These are phyloP conservation scores for Leptopilina myrica DNA, from an alignment of 2,888 invertebrate species.

Conservation along the genomic window DNA sequence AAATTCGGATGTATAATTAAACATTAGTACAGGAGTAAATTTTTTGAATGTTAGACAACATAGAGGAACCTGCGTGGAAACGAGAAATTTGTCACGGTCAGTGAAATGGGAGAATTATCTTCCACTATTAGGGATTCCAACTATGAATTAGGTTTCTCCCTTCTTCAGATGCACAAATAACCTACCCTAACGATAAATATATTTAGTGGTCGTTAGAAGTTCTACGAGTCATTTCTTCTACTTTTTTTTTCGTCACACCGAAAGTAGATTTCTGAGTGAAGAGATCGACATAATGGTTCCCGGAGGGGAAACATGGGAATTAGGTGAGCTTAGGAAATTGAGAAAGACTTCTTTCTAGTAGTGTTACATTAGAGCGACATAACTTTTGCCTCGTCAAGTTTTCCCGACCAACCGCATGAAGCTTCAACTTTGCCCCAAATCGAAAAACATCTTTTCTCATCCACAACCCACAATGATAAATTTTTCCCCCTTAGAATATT, in stretches of 20 bases:
- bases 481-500: background rate
- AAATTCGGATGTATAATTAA: too few relatives aligned
- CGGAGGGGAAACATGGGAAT: conserved; percentile 28
- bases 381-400: conserved; percentile 13
- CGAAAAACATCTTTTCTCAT: conserved; percentile 41
- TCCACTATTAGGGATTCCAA: background rate
- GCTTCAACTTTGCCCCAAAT: conserved; percentile 43
- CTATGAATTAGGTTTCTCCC: conserved; percentile 67
- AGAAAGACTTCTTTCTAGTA: conserved; percentile 24
- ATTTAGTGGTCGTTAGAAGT: conserved; percentile 65
- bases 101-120: too few relatives aligned
- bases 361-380: conserved; percentile 26
- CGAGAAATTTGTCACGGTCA: too few relatives aligned
- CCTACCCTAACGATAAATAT: conserved; percentile 71
- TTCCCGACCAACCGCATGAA: conserved; percentile 48
- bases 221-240: conserved; percentile 8
- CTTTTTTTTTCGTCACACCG: conserved; percentile 9
- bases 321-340: conserved; percentile 30
- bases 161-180: conserved; percentile 48
- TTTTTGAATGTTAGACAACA: too few relatives aligned
- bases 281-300: conserved; percentile 19
- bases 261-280: conserved; percentile 18
- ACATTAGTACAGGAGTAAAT: too few relatives aligned
- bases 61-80: too few relatives aligned
- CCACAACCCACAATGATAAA: background rate